Conservation (phyloP, 2,113 vertebrate genomes). For the Gymnarchus niloticus region DNA sequence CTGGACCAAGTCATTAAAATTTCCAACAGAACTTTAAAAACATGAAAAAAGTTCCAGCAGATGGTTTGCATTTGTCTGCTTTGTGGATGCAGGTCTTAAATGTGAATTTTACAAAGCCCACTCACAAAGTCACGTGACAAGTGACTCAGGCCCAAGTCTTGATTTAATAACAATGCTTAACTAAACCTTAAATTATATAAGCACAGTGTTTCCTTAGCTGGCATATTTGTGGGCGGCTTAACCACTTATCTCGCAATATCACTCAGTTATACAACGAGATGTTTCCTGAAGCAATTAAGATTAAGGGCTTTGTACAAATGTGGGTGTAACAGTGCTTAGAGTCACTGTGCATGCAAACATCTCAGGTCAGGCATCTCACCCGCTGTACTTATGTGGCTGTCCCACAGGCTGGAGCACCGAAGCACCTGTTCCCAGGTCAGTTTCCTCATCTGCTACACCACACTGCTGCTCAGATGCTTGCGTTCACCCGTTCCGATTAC, state of each 20-base stretch:
- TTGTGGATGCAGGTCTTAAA: not conserved
- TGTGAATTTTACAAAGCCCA: not conserved
- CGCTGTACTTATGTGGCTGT: not conserved
- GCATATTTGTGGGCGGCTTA: not conserved
- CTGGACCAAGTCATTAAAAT: too few species aligned
- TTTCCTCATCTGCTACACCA: not conserved
- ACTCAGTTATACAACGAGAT: not conserved
- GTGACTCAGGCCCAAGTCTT: not conserved
- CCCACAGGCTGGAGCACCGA: not conserved
- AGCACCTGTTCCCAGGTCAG: not conserved
- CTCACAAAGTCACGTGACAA: not conserved
- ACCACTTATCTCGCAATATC: constrained; percentile 1
- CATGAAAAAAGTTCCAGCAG: not conserved
- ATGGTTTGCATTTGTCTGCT: not conserved
- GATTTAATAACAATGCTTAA: not conserved
- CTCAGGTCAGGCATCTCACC: not conserved
- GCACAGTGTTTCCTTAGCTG: not conserved
- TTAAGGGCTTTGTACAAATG: not conserved
- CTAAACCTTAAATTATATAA: not conserved
- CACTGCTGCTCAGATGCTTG: not conserved
- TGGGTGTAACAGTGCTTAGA: not conserved
- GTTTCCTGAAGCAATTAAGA: constrained; percentile 15
- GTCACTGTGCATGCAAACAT: not conserved
- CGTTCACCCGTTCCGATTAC: not conserved
- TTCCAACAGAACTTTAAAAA: not conserved